Conservation (phyloP, 2,888 invertebrate species). For the Diaprepes abbreviatus region DNA sequence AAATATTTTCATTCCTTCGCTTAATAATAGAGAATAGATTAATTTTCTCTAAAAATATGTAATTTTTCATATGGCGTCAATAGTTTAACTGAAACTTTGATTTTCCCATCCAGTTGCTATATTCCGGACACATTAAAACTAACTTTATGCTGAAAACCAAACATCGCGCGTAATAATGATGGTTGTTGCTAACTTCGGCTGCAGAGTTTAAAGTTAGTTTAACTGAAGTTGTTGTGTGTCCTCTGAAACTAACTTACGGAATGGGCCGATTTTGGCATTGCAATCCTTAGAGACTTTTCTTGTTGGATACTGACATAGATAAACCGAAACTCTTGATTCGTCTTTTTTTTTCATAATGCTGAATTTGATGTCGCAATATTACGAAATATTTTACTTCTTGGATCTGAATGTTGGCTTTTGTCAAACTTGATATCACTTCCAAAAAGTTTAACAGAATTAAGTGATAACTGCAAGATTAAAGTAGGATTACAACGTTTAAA, state of each 20-base stretch:
- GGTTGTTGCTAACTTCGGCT: constrained; percentile 32
- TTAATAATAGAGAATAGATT: no score
- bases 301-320: background rate
- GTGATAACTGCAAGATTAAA: no score
- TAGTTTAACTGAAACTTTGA: background rate
- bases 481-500: no score
- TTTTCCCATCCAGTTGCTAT: constrained; percentile 25
- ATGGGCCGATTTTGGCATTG: constrained; percentile 12
- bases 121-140: constrained; percentile 36
- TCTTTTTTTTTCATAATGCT: no score
- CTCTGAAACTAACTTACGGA: constrained; percentile 28
- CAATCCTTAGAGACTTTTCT: constrained; percentile 23
- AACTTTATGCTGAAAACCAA: constrained; percentile 42
- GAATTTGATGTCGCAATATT: no score
- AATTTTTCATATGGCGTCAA: no score
- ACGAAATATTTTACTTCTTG: no score
- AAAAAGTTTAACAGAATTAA: no score
- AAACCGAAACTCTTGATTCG: background rate
- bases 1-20: no score
- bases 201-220: constrained; percentile 43
- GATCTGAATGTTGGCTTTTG: no score
- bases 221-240: constrained; percentile 44
- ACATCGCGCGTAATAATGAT: constrained; percentile 42
- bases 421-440: no score
- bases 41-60: no score